Base-by-base conservation (phyloP, 2,113 vertebrate species). In the Machaerirhynchus nigripectus region DNA sequence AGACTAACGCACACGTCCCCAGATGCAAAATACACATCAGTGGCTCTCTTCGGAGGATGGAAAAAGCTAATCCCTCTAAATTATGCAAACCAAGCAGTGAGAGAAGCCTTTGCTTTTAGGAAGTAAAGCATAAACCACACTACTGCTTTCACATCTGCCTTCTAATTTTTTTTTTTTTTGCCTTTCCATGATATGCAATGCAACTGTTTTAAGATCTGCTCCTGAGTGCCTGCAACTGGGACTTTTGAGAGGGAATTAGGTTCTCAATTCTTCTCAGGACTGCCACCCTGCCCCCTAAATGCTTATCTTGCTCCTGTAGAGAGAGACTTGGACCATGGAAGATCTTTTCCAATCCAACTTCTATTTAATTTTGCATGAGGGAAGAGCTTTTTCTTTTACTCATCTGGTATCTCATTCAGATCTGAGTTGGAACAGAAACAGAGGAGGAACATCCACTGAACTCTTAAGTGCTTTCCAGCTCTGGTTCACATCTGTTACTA, bases 31-130 rank as follows among this genome's bases (percentile, higher is more conserved):
- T 59, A 95, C 83, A 86, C 28, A 71, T 55, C 60, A 86, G 79
- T 68, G 71, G 33, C 64, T 93, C 52, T 81, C 64, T 56, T 55
- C 71, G 64, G 85, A 94, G 71, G 65, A 81, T 87, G 82, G 88
- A 81, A 95, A 96, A 96, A 96, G 24, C 79, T 86, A 92, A 93
- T 90, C 61, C 64, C 53, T 84, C 88, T 84, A 81, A 96, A 95
- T 93, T 89, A 81, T 81, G 76, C 89, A 93, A 94, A 94, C 90
- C 88, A 80, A 90, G 84, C 31, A 53, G 37, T 35, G 67, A 90
- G 19, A 39, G 44, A 74, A 95, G 40, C 37, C 65, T 84, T 96
- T 87, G 78, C 70, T 90, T 92, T 90, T 71, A 94, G 90, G 56
- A 81, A 92, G 60, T 46, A 89, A 92, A 92, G 53, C 49, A 90